Evolutionary conservation across 2,113 vertebrate species (phyloP), one percentile per base, ranked within the genome.

Genomic region (Geococcyx californianus): DNA sequence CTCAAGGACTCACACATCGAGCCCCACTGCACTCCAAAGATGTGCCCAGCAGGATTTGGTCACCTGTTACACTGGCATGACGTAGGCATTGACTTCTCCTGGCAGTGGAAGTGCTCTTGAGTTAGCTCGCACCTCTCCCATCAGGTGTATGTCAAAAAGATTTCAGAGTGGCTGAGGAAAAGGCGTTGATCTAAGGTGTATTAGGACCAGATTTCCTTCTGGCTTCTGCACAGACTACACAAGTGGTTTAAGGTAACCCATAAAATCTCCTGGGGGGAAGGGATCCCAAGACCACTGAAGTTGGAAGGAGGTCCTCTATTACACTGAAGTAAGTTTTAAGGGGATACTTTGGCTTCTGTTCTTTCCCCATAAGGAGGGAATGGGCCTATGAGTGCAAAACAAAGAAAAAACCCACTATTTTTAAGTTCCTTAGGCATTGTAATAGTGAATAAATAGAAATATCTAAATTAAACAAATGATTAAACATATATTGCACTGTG

Each of bases 141-240:
- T 8, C 18, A 66, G 9, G 2, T 13, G 58, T 15, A 40, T 38
- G n/a, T 15, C 42, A 36, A 11, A 8, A 10, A 13, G 24, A 7
- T 10, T 70, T 19, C 47, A 45, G 36, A 40, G 20, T 7, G 26
- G 19, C 4, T 26, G 67, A 42, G 21, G 9, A 88, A 47, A 31
- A 6, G 9, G 55, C 45, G 29, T 9, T 47, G 47, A 85, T 29
- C 33, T 58, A 63, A 47, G 49, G 23, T 49, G 3, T 16, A 14
- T 15, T 8, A 83, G 63, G 24, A 47, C 55, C 2, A 4, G 20
- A 28, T 76, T 86, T 79, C 36, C 52, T 73, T 49, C 47, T 55
- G 52, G 10, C 25, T 82, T 26, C 40, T 8, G 5, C 70, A 40
- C 29, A 79, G 34, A 26, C 31, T 21, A 19, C 0, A 0, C 14